Conservation (phyloP, 2,888 invertebrate genomes). For the Onchidella celtica region DNA sequence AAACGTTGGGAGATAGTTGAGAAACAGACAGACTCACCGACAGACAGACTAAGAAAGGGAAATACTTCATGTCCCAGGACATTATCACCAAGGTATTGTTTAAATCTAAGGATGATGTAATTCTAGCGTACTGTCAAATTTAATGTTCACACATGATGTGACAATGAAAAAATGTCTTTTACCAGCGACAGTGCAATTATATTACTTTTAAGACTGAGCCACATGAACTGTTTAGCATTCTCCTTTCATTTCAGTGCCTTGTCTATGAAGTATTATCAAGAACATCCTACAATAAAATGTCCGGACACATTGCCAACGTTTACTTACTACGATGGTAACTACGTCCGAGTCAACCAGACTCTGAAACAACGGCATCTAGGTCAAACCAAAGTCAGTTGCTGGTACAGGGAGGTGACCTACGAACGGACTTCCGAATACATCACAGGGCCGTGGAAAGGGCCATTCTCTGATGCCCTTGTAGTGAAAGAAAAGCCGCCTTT, state of each 20-base stretch:
- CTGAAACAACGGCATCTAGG: not conserved
- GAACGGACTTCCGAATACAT: not conserved
- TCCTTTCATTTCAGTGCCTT: conserved; percentile 7
- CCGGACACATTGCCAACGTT: not conserved
- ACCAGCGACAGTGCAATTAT: no score
- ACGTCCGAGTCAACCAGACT: conserved; percentile 16
- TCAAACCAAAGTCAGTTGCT: not conserved
- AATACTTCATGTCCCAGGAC: no score
- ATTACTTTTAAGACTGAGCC: no score
- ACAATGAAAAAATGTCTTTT: no score
- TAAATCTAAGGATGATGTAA: no score
- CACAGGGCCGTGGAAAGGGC: not conserved
- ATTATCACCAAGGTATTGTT: no score
- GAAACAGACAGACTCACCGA: no score
- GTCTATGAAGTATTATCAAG: conserved; percentile 1
- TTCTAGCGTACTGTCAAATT: no score
- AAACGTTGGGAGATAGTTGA: no score
- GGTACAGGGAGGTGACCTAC: not conserved
- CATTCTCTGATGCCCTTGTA: conserved; percentile 28
- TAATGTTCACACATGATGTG: no score
- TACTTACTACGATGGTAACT: conserved; percentile 27
- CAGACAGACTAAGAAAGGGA: no score
- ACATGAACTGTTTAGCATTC: no score
- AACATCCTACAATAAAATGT: conserved; percentile 3
- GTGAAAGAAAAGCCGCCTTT: conserved; percentile 53